Evolutionary conservation across 2,113 vertebrate species (phyloP), one percentile per base, ranked within the genome.

Genomic region (Chaenogobius annularis): DNA sequence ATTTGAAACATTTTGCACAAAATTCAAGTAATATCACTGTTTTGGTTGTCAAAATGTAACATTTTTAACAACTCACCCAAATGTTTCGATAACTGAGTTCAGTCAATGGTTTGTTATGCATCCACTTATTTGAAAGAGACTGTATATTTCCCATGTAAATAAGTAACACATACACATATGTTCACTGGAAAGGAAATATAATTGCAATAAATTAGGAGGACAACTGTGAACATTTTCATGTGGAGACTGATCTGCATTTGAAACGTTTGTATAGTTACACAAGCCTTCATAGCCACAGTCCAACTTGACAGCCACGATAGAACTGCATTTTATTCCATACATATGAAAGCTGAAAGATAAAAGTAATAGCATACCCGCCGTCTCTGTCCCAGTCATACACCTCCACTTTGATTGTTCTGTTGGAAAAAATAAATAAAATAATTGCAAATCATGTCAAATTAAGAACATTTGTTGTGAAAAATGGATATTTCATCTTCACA

Each of bases 301-400:
- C 35, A 17, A 66, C 35, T 11, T 19, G 14, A 37, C 48, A 44
- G 43, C 10, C 35, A 40, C 37, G 6, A 40, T 11, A 46, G 44
- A 10, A 12, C 12, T 46, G 3, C 1, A 46, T 11, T 11, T 17
- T 10, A 10, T 58, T 11, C 20, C 10, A 58, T 13, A 10, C 23
- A 35, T 20, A 0, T 4, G 7, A 11, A 63, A 48, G 0, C 9
- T 59, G 5, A 68, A 63, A 0, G 10, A 50, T 22, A 70, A 20
- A 73, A 20, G 19, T 10, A 0, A 50, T 50, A 7, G 7, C 65
- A 91, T 95, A 97, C 96, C 96, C 94, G 90, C 96, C 96, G 69
- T 97, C 96, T 94, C 96, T 93, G 87, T 97, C 96, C 96, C 96
- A 97, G 81, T 97, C 96, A 70, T 97, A 96, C 31, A 97, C 96